Percentiles rank a stretch among this genome's conserved stretches.
Evolutionary conservation across 2,113 vertebrate species (phyloP).

Genomic region (Amazona vittata): DNA sequence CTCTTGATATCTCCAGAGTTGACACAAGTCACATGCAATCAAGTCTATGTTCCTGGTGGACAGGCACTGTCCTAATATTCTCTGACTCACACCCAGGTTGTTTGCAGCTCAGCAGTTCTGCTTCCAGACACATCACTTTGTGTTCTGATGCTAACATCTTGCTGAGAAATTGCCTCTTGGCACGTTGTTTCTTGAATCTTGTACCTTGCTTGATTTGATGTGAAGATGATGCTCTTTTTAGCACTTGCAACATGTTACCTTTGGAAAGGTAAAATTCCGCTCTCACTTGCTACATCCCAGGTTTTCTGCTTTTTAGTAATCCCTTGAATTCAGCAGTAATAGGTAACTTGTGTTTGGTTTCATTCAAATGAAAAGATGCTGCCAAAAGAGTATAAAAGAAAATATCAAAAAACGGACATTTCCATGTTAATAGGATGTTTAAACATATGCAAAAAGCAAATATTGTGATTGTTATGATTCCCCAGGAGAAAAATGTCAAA

Average conservation of each 20-base stretch:
- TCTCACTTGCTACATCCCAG: neutral
- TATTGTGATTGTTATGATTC: neutral
- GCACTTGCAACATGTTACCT: constrained; percentile 22
- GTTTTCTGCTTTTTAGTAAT: neutral
- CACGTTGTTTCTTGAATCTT: constrained; percentile 16
- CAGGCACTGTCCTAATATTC: constrained; percentile 78
- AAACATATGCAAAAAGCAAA: neutral
- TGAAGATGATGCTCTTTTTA: constrained; percentile 73
- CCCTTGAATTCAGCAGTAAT: neutral
- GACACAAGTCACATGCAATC: constrained; percentile 92
- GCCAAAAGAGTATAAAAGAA: neutral
- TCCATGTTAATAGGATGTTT: neutral
- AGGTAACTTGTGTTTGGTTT: neutral
- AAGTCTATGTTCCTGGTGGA: constrained; percentile 82
- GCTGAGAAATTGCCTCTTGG: constrained; percentile 72
- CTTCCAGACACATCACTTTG: constrained; percentile 76
- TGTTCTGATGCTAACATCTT: constrained; percentile 72
- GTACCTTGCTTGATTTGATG: constrained; percentile 64
- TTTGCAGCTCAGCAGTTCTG: constrained; percentile 80
- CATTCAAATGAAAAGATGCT: neutral
- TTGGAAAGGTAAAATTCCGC: constrained; percentile 34
- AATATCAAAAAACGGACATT: neutral
- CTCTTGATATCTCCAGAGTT: constrained; percentile 83
- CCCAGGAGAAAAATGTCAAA: neutral
- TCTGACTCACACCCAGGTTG: constrained; percentile 84